Evolutionary conservation across 30 jellyfish, hydroid and myxozoan genomes (phyloP), one percentile per base, ranked within the genome.

Genomic region (Mastigias papua): DNA sequence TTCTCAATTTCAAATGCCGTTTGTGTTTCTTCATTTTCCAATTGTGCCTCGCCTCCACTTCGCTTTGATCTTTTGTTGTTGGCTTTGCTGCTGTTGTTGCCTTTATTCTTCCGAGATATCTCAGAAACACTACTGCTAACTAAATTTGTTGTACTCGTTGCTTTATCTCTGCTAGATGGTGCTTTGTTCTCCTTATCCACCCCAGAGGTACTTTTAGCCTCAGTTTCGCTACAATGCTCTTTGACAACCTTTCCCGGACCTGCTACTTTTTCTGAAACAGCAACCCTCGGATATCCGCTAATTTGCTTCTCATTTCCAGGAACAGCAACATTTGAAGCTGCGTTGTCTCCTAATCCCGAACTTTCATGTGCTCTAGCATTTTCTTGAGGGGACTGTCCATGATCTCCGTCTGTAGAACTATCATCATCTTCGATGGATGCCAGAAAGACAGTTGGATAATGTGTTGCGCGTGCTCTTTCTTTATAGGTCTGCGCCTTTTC

Each of bases 401-500:
- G 20, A 21, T 22, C 50, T 17, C n/a, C 86, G 0, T 73, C 80
- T 27, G 94, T 72, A 16, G 35, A 75, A 26, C 87, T 64, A 29
- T 28, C 78, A 23, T 85, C 89, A 28, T 85, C 88, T 21, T 85
- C 71, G 21, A 85, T 32, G 8, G 94, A 85, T 42, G 94, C 94
- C 51, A 34, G 61, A 37, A 88, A 79, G 22, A 75, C 84, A 51
- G 97, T 88, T 34, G 97, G 97, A 58, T 75, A 88, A 46, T 88
- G 97, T 15, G 97, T 88, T 28, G 78, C 92, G 28, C 92, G 69
- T n/a, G 97, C 60, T 34, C 97, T 71, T 30, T 48, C 68, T 26
- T 71, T 79, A 71, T 75, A 88, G n/a, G 73, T 42, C 48, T 80
- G 87, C 2, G 97, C 97, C 42, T 80, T 88, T 42, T 88, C 78